phyloP scores from a whole-genome alignment of 2,888 invertebrate species.

The Epinotia ramella region DNA sequence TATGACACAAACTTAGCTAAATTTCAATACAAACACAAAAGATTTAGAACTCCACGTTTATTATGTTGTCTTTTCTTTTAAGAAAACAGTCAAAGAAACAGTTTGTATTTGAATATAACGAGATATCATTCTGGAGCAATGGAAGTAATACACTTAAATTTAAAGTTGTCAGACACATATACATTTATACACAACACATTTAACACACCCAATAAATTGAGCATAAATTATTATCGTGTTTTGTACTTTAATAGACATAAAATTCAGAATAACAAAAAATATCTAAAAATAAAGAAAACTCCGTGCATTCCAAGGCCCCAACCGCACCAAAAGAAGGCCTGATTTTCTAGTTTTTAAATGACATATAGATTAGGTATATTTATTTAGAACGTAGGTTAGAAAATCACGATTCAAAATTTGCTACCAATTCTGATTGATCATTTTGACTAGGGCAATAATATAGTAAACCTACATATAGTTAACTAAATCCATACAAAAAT shows the following conservation, averaged over 20 bases:
- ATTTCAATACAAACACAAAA: slow-evolving; percentile 16
- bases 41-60: slow-evolving; percentile 39
- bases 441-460: background rate
- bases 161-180: slow-evolving; percentile 19
- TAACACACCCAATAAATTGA: slow-evolving; percentile 38
- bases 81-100: slow-evolving; percentile 30
- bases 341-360: background rate
- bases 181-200: slow-evolving; percentile 40
- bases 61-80: slow-evolving; percentile 29
- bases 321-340: background rate
- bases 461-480: background rate
- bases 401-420: background rate
- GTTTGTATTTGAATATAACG: slow-evolving; percentile 21
- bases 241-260: slow-evolving; percentile 39
- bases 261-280: slow-evolving; percentile 20
- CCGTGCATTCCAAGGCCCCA: background rate
- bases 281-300: slow-evolving; percentile 15
- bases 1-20: background rate
- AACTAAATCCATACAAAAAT: background rate
- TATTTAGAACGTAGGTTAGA: too few species aligned
- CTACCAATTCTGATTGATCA: background rate
- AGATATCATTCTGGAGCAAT: slow-evolving; percentile 28
- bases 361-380: too few species aligned
- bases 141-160: slow-evolving; percentile 30
- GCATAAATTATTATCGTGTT: slow-evolving; percentile 43